Conservation (phyloP, 2,888 invertebrate species). For the Pristionchus japonicus region DNA sequence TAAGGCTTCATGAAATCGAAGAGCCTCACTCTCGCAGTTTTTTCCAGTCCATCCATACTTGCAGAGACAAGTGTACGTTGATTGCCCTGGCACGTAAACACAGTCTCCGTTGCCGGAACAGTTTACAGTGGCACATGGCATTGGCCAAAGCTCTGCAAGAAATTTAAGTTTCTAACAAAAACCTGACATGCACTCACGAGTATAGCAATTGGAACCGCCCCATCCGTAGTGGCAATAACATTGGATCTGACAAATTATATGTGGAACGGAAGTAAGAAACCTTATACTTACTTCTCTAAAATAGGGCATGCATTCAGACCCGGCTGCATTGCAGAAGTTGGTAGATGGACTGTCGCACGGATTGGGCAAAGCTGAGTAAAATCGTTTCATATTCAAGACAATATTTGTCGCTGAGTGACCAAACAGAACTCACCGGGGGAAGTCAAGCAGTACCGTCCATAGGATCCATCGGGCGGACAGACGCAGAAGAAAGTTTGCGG, state of each 20-base stretch:
- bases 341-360: not conserved
- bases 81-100: not conserved
- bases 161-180: no score
- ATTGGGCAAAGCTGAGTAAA: not conserved
- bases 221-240: slow-evolving; percentile 28
- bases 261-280: no score
- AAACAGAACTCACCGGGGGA: not conserved
- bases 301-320: not conserved
- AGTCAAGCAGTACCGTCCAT: not conserved
- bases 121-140: not conserved
- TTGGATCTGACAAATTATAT: not conserved
- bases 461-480: not conserved
- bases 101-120: not conserved
- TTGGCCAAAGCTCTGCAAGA: slow-evolving; percentile 2
- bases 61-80: not conserved
- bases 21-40: not conserved
- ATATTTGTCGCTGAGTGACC: no score
- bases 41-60: slow-evolving; percentile 2
- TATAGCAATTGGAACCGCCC: not conserved
- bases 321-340: not conserved
- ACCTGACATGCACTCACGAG: no score
- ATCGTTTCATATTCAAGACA: no score
- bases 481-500: not conserved
- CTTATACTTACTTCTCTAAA: not conserved
- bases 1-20: not conserved